Conservation (phyloP, 2,797 vertebrate species). For the Atherinosoma microstoma region DNA sequence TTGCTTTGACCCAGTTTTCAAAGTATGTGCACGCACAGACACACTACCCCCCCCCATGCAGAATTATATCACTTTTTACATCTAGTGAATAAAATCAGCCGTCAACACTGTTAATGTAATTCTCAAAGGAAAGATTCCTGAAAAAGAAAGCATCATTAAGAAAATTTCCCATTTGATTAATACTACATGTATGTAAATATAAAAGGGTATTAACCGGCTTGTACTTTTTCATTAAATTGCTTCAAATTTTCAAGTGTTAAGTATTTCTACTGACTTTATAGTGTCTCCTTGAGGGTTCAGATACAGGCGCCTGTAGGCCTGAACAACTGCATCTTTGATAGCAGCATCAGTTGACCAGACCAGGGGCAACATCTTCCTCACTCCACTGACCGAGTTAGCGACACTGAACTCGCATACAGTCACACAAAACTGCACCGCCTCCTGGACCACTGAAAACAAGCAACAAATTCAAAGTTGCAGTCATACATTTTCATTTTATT, state of each 20-base stretch:
- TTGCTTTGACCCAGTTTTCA: background rate
- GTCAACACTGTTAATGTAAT: too few species aligned
- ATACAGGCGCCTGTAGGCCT: constrained; percentile 92
- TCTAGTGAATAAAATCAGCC: too few species aligned
- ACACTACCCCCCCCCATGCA: background rate
- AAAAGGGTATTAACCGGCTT: too few species aligned
- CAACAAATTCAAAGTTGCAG: background rate
- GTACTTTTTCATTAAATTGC: background rate
- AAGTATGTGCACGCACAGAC: too few species aligned
- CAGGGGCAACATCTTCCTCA: constrained; percentile 94
- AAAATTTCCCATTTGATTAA: background rate
- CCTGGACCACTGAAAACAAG: constrained; percentile 90
- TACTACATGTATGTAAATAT: background rate
- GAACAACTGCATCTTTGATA: constrained; percentile 91
- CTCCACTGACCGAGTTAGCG: constrained; percentile 89
- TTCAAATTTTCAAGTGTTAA: background rate
- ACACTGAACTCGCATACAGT: constrained; percentile 91
- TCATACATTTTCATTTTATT: background rate
- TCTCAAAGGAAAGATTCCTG: too few species aligned
- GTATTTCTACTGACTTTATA: constrained; percentile 68
- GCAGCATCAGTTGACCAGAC: constrained; percentile 94
- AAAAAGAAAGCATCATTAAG: too few species aligned
- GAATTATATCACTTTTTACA: too few species aligned
- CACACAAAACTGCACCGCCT: constrained; percentile 97
- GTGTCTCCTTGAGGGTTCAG: constrained; percentile 88